Conservation (phyloP, 2,113 vertebrate species). For the Pitta sordida region DNA sequence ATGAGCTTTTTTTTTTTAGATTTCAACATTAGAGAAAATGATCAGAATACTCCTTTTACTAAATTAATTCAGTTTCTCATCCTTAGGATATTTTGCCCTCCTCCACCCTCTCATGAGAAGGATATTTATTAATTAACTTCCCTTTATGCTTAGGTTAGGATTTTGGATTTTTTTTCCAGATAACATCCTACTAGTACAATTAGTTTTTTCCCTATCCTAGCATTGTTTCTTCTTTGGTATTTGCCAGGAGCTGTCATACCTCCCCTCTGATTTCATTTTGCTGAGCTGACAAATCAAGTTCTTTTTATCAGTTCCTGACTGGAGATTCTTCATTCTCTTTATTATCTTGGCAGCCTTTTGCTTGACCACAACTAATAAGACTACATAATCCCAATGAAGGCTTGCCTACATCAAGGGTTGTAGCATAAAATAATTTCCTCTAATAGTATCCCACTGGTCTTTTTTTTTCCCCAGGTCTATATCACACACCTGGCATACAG, state of each 20-base stretch:
- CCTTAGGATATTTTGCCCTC: not conserved
- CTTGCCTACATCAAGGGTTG: not conserved
- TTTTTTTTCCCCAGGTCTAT: not conserved
- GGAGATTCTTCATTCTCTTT: not conserved
- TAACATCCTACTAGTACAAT: not conserved
- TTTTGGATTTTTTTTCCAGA: not conserved
- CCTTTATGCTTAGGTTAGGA: not conserved
- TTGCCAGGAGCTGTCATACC: not conserved
- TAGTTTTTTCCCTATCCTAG: not conserved
- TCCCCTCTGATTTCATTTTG: not conserved
- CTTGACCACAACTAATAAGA: not conserved
- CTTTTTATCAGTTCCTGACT: not conserved
- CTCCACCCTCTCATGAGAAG: not conserved
- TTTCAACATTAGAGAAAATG: not conserved
- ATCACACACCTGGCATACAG: not conserved
- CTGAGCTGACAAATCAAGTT: not conserved
- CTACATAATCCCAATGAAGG: not conserved
- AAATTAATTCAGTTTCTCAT: not conserved
- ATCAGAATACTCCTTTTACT: not conserved
- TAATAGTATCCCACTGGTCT: not conserved
- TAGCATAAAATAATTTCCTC: not conserved
- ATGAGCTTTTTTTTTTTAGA: not conserved
- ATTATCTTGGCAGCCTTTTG: not conserved
- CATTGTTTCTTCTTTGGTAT: not conserved
- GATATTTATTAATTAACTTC: not conserved